Evolutionary conservation across 2,888 invertebrate genomes (phyloP).

Genomic region (Drosophila lacicola): DNA sequence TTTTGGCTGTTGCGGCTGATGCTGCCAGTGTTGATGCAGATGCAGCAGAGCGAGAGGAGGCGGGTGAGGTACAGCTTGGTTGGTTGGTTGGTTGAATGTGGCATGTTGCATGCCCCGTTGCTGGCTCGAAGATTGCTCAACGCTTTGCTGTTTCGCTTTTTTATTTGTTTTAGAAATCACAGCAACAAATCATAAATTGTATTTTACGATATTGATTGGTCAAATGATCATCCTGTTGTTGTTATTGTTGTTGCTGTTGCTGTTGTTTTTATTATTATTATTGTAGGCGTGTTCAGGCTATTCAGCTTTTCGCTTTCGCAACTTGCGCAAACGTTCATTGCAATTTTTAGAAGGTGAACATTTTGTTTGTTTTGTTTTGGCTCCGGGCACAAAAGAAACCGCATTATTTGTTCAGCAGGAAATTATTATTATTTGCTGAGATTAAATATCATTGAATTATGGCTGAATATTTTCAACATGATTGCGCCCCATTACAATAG

Average conservation of each 20-base stretch:
- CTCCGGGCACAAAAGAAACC: constrained; percentile 43
- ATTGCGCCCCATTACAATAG: constrained; percentile 16
- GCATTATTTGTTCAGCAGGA: constrained; percentile 69
- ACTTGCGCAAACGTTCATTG: constrained; percentile 28
- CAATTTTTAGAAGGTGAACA: constrained; percentile 26
- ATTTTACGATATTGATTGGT: constrained; percentile 82
- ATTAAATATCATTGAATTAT: constrained; percentile 71
- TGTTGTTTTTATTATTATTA: constrained; percentile 21
- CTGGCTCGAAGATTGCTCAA: constrained; percentile 51
- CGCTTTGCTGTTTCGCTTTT: constrained; percentile 30
- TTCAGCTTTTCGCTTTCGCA: constrained; percentile 43
- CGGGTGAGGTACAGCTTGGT: not conserved
- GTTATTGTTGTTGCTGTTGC: constrained; percentile 22
- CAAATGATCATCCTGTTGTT: constrained; percentile 52
- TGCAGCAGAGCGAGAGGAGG: constrained; percentile 8
- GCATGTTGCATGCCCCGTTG: constrained; percentile 45
- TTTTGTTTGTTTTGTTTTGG: constrained; percentile 21
- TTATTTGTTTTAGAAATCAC: constrained; percentile 80
- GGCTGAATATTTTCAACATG: constrained; percentile 29
- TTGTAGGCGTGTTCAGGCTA: constrained; percentile 64
- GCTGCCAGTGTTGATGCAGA: constrained; percentile 44
- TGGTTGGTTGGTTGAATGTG: constrained; percentile 2
- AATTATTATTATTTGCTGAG: constrained; percentile 73
- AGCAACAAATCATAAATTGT: constrained; percentile 82
- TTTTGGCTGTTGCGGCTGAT: constrained; percentile 54